Evolutionary conservation across 2,113 vertebrate species (phyloP), one percentile per base, ranked within the genome.

Genomic region (Leptobrachium ailaonicum): DNA sequence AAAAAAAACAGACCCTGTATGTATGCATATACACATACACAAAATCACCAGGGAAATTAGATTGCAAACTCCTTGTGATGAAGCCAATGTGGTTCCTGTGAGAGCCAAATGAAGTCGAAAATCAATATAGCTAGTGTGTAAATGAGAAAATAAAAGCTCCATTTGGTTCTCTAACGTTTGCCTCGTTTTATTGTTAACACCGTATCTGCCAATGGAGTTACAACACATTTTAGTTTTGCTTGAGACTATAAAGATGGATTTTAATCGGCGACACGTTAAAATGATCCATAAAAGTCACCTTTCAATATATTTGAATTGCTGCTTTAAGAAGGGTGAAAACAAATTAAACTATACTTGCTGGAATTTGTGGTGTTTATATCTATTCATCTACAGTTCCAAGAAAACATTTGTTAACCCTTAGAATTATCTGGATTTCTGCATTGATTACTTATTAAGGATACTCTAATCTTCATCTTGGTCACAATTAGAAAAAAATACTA

Each of bases 41-140:
- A 64, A 42, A 72, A 32, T 50, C 77, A 79, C 77, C n/a, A 66
- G 77, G 77, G 77, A 73, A 73, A 79, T 79, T 79, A 79, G 77
- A 70, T 41, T n/a, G 56, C 6, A 6, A 32, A 63, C 60, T 73
- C 58, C 47, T 79, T n/a, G 43, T 56, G 7, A 71, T 47, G 43
- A 20, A 77, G 41, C 40, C 41, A 44, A 20, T 41, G 54, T 45
- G 44, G 47, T n/a, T 69, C 66, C 66, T 69, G 50, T 12, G 50
- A 73, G 76, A 70, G 54, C 41, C 43, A 76, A 76, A 78, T 70
- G 66, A 77, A 77, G 58, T 64, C 41, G n/a, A 58, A 79, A 79
- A 79, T 79, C 77, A 72, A 73, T 79, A 54, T 53, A 66, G 62
- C 64, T 12, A 66, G 74, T 53, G 44, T 10, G 77, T 72, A 72